A percentile compares a stretch with the other conserved stretches of the same genome.
Evolutionary conservation across 2,113 vertebrate genomes (phyloP).

Genomic region (Anthoscopus minutus): DNA sequence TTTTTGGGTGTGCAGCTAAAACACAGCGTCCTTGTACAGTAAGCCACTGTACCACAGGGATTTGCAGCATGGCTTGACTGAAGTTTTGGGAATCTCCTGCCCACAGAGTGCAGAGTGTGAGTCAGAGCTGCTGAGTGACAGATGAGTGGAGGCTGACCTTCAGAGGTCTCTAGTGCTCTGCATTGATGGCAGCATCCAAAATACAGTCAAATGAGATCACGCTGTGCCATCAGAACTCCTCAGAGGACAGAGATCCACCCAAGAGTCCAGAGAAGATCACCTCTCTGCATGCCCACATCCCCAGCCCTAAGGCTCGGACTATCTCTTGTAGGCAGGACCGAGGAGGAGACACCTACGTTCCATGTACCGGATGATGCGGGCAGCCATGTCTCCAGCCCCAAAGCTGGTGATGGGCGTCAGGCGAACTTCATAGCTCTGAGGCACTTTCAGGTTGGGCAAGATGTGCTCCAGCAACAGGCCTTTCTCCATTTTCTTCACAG

Average conservation of each 20-base stretch:
- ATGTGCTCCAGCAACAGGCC: constrained; percentile 85
- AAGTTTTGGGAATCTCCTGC: background rate
- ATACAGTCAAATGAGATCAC: fast-evolving
- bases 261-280: background rate
- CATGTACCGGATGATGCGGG: constrained; percentile 87
- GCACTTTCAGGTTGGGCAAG: constrained; percentile 85
- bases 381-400: constrained; percentile 82
- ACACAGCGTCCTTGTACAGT: background rate
- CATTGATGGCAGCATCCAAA: background rate
- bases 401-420: constrained; percentile 89
- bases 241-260: background rate
- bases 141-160: background rate
- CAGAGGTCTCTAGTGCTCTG: background rate
- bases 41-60: background rate
- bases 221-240: background rate
- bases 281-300: background rate
- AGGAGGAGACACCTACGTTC: constrained; percentile 84
- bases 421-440: constrained; percentile 87
- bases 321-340: background rate
- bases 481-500: constrained; percentile 81
- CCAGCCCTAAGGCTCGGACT: background rate
- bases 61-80: background rate
- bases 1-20: background rate
- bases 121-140: background rate
- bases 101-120: fast-evolving